Evolutionary conservation across 2,888 invertebrate genomes (phyloP).

Genomic region (Anoplius nigerrimus): DNA sequence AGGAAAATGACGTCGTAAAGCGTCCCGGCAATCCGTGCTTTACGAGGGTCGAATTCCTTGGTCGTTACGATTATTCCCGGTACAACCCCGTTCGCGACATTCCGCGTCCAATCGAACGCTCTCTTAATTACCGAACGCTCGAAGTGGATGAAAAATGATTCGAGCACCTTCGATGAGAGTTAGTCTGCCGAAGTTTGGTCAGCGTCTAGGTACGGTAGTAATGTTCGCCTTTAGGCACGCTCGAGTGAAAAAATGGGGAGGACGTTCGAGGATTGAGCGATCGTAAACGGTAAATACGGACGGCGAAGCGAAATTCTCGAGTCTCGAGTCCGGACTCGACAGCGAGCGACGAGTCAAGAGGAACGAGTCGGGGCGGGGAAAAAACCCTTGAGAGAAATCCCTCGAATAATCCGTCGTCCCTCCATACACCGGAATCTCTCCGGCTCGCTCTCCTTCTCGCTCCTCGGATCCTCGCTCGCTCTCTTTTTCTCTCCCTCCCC

Average conservation of each 20-base stretch:
- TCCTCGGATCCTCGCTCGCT: background rate
- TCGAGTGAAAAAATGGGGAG: constrained; percentile 19
- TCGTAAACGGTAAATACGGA: constrained; percentile 23
- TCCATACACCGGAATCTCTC: constrained; percentile 5
- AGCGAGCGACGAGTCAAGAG: constrained; percentile 9
- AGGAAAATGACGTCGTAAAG: constrained; percentile 12
- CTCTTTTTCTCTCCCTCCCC: constrained; percentile 51
- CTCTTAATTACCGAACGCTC: too few relatives aligned
- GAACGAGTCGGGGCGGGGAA: constrained; percentile 33
- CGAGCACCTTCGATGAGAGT: too few relatives aligned
- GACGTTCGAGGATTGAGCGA: constrained; percentile 18
- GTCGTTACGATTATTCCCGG: too few relatives aligned
- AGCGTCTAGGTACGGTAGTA: too few relatives aligned
- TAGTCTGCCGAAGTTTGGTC: too few relatives aligned
- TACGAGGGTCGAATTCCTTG: too few relatives aligned
- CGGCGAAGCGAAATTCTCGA: constrained; percentile 31
- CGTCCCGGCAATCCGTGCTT: background rate
- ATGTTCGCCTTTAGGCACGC: too few relatives aligned
- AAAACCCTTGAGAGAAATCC: constrained; percentile 60
- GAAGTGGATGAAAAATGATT: too few relatives aligned
- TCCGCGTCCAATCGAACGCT: too few relatives aligned
- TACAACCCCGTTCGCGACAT: too few relatives aligned
- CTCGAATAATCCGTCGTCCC: constrained; percentile 62
- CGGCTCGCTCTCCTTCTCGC: background rate
- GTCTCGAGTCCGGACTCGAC: background rate